Evolutionary conservation across 2,113 vertebrate genomes (phyloP).

Genomic region (Telmatochromis sp.): DNA sequence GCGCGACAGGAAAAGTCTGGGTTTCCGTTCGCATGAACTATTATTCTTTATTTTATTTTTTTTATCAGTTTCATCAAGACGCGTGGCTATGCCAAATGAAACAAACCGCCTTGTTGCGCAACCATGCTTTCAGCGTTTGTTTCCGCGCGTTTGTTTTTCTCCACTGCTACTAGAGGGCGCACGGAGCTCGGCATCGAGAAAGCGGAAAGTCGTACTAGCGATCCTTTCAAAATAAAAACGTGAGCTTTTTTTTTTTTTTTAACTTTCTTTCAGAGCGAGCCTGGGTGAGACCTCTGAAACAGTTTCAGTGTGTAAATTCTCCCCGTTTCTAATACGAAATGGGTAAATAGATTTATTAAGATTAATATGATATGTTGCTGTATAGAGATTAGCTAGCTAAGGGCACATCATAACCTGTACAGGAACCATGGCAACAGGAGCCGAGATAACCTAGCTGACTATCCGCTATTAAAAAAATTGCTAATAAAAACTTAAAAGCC

Average conservation of each 20-base stretch:
- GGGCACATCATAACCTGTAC: not conserved
- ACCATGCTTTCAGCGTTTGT: not conserved
- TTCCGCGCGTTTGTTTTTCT: not conserved
- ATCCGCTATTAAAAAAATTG: not conserved
- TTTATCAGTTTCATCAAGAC: slow-evolving; percentile 1
- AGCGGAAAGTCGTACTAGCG: not conserved
- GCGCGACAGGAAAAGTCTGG: not conserved
- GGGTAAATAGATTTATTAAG: not conserved
- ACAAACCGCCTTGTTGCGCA: slow-evolving; percentile 23
- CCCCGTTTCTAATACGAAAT: not conserved
- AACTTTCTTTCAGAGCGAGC: not conserved
- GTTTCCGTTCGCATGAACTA: slow-evolving; percentile 8
- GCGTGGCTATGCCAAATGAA: not conserved
- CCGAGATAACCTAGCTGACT: not conserved
- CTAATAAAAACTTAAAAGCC: not conserved
- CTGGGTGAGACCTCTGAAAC: not conserved
- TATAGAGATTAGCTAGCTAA: not conserved
- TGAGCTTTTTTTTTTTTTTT: rapidly evolving
- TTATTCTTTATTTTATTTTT: not conserved
- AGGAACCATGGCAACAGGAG: not conserved
- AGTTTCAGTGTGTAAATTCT: not conserved
- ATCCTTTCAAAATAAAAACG: slow-evolving; percentile 22
- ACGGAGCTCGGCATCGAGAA: not conserved
- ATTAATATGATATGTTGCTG: not conserved
- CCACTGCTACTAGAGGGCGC: not conserved